Evolutionary conservation across 2,797 vertebrate species (phyloP).

Genomic region (Peromyscus attwateri): DNA sequence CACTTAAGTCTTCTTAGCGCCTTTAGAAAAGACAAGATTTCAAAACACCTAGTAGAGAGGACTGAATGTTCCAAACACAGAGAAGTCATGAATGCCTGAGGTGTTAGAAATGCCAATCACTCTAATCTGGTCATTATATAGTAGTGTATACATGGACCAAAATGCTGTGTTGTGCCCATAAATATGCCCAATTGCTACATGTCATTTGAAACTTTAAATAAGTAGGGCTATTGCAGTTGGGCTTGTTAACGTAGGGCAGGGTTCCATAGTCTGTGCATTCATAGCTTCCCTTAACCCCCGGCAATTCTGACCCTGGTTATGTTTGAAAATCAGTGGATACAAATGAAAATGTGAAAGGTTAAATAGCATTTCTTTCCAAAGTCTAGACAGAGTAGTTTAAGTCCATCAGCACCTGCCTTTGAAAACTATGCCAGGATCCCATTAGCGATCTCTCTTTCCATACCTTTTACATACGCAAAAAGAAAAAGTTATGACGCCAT

Average conservation of each 20-base stretch:
- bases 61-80: neutral
- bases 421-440: conserved; percentile 25
- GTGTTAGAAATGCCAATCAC: neutral
- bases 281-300: too few species aligned
- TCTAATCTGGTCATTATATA: neutral
- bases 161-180: neutral
- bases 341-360: neutral
- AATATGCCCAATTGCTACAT: neutral
- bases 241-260: neutral
- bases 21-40: neutral
- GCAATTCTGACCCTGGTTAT: neutral
- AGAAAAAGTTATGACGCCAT: neutral
- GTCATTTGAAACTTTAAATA: neutral
- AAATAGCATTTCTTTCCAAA: neutral
- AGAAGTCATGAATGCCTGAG: neutral
- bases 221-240: neutral
- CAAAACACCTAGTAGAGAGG: neutral
- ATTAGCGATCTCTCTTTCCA: neutral
- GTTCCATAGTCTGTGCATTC: neutral
- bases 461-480: neutral
- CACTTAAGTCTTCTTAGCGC: neutral
- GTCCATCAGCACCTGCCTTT: neutral
- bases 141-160: neutral
- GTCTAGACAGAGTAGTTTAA: neutral
- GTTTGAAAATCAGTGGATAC: neutral